Conservation (phyloP, 2,113 vertebrate genomes). For the Reinhardtius hippoglossoides region DNA sequence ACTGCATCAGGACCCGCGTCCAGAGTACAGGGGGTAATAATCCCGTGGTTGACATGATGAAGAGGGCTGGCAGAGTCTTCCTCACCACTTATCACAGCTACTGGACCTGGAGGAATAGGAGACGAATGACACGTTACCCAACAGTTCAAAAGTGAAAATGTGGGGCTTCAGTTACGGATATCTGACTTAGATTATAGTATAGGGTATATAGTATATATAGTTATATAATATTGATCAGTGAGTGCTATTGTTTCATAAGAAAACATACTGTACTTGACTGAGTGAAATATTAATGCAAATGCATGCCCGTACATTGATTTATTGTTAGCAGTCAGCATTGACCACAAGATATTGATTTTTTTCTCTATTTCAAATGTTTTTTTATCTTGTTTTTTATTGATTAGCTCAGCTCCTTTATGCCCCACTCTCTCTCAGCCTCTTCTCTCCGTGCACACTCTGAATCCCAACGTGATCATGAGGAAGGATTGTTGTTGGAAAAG, state of each 20-base stretch:
- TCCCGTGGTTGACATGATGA: constrained; percentile 97
- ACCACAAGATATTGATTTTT: not conserved
- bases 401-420: not conserved
- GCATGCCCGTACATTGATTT: not conserved
- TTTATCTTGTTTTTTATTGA: not conserved
- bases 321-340: not conserved
- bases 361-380: not conserved
- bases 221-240: not conserved
- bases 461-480: not conserved
- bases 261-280: not conserved
- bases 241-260: not conserved
- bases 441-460: not conserved
- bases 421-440: not conserved
- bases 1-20: constrained; percentile 93
- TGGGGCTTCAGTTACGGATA: not conserved
- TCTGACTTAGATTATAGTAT: not conserved
- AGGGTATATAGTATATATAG: too few relatives aligned
- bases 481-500: not conserved
- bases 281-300: not conserved
- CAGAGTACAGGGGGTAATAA: constrained; percentile 92
- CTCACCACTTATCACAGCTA: constrained; percentile 96
- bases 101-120: constrained; percentile 84
- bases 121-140: not conserved
- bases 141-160: not conserved
- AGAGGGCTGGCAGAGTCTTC: constrained; percentile 98